Conservation (phyloP, 2,797 vertebrate species). For the Pseudotriccus pelzelni region DNA sequence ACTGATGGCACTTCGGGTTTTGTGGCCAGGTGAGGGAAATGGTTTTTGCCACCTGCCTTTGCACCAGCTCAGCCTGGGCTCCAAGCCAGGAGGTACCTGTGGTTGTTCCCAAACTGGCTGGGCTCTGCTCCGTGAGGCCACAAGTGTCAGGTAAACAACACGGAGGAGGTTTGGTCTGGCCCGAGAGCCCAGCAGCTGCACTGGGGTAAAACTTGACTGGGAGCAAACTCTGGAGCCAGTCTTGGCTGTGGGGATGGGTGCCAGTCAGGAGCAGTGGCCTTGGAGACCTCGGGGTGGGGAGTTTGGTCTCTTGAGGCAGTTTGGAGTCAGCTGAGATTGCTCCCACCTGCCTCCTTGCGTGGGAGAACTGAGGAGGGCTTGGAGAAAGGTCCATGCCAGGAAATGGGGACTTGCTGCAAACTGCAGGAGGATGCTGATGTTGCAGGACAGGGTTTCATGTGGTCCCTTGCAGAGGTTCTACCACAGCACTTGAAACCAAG, state of each 20-base stretch:
- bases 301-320: neutral
- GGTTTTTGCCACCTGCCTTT: neutral
- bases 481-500: rapidly evolving
- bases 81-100: neutral
- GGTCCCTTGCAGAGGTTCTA: neutral
- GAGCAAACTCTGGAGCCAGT: neutral
- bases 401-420: neutral
- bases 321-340: neutral
- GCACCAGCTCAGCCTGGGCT: neutral
- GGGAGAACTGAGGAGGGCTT: neutral
- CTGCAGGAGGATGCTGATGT: neutral
- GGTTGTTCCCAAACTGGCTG: neutral
- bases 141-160: neutral
- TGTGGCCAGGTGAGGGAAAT: neutral
- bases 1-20: neutral
- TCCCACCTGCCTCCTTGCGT: neutral
- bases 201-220: neutral
- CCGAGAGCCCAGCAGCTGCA: neutral
- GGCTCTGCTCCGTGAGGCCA: neutral
- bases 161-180: neutral
- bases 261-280: rapidly evolving
- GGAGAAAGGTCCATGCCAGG: neutral
- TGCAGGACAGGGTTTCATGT: rapidly evolving
- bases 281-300: neutral
- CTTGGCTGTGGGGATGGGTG: neutral